Conservation (phyloP, 2,797 vertebrate species). For the Lophotriccus pileatus region DNA sequence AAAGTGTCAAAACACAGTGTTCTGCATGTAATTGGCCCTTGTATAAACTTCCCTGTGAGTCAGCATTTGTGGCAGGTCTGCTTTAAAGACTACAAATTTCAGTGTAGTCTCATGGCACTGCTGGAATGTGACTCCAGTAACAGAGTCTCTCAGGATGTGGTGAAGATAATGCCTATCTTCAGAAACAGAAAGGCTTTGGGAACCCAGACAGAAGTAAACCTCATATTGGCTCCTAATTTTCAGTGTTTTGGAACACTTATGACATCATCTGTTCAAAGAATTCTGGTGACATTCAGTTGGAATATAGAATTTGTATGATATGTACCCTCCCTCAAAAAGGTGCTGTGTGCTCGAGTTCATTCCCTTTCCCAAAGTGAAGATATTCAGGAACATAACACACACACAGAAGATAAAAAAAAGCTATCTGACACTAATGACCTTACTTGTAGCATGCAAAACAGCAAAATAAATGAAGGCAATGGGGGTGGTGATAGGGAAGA, state of each 20-base stretch:
- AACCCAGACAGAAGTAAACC: not conserved
- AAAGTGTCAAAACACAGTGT: not conserved
- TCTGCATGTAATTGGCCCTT: not conserved
- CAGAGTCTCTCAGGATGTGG: not conserved
- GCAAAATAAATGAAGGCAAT: not conserved
- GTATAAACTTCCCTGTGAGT: not conserved
- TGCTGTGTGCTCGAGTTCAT: not conserved
- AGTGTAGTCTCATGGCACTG: not conserved
- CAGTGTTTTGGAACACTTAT: not conserved
- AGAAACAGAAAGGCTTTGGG: not conserved
- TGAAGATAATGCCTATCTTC: not conserved
- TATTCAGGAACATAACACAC: not conserved
- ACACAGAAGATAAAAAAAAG: not conserved
- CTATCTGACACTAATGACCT: conserved; percentile 26
- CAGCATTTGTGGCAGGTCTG: not conserved
- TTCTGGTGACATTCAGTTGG: not conserved
- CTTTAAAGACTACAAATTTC: not conserved
- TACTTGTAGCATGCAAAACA: conserved; percentile 16
- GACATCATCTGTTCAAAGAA: not conserved
- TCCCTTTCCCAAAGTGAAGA: not conserved
- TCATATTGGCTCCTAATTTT: not conserved
- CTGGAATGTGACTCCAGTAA: not conserved
- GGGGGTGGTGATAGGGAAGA: not conserved
- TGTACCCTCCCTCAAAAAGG: not conserved
- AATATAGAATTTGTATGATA: not conserved